These are phyloP conservation scores for Micropoecilia bifurca DNA, from an alignment of 2,797 vertebrate species.

Conservation along the genomic window DNA sequence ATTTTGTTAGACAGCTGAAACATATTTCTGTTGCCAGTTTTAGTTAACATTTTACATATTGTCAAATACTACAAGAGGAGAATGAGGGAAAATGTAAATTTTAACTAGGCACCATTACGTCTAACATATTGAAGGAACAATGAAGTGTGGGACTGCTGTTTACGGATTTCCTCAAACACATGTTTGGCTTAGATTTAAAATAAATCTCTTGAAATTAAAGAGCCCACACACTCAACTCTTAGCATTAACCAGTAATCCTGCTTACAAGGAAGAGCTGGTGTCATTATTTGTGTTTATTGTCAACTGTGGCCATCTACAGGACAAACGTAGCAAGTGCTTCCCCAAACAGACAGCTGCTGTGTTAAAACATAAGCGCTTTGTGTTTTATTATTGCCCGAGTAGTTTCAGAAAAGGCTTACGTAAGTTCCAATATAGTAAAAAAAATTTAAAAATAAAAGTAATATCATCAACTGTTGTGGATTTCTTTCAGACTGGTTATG, in stretches of 20 bases:
- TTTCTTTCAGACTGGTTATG: background rate
- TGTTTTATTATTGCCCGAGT: background rate
- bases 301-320: slow-evolving; percentile 16
- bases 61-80: background rate
- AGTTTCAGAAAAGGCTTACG: background rate
- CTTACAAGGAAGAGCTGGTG: background rate
- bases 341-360: background rate
- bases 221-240: background rate
- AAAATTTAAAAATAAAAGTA: background rate
- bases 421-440: background rate
- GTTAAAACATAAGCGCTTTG: background rate
- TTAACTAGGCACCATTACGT: background rate
- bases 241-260: background rate
- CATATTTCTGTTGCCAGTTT: background rate
- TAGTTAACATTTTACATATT: background rate
- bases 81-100: background rate
- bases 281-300: slow-evolving; percentile 7
- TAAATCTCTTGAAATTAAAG: background rate
- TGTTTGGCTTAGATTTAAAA: background rate
- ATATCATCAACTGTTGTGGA: background rate
- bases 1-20: slow-evolving; percentile 5
- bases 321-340: background rate
- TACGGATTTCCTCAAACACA: background rate
- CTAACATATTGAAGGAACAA: background rate
- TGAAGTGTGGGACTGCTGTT: background rate